These are phyloP conservation scores for Cydia strobilella DNA, from an alignment of 1,140 invertebrate species.

Conservation along the genomic window DNA sequence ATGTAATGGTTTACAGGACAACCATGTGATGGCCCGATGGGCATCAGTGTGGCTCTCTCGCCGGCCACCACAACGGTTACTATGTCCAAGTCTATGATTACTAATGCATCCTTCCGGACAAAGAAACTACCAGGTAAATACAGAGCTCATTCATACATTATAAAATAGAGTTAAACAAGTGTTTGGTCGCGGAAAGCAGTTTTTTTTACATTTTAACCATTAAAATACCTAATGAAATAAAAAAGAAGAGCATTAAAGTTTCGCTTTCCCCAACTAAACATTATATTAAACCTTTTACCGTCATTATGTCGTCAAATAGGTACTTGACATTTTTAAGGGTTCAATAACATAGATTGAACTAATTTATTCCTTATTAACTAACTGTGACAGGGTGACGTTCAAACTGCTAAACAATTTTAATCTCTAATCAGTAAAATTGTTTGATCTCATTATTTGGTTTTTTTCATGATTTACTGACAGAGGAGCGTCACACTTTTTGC, in stretches of 20 bases:
- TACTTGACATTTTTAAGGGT: neutral
- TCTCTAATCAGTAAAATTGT: neutral
- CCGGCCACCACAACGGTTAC: slow-evolving; percentile 89
- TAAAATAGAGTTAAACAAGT: too few species aligned
- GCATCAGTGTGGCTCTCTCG: slow-evolving; percentile 89
- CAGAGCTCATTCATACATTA: neutral
- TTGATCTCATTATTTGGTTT: slow-evolving; percentile 2
- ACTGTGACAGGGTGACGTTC: neutral
- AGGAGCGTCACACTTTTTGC: slow-evolving; percentile 45
- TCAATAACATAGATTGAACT: neutral
- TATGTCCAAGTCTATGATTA: slow-evolving; percentile 96
- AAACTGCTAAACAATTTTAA: slow-evolving; percentile 3
- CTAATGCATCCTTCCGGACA: slow-evolving; percentile 97
- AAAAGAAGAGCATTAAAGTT: neutral
- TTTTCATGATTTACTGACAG: slow-evolving; percentile 46
- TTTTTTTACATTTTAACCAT: neutral
- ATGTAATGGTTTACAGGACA: too few species aligned
- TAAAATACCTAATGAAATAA: neutral
- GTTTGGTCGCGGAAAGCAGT: neutral
- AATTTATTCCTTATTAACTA: neutral
- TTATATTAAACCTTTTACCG: neutral
- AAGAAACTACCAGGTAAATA: slow-evolving; percentile 93
- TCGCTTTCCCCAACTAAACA: neutral
- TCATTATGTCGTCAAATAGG: neutral
- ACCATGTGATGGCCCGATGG: slow-evolving; percentile 88